Evolutionary conservation across 2,113 vertebrate genomes (phyloP).

Genomic region (Lampris incognitus): DNA sequence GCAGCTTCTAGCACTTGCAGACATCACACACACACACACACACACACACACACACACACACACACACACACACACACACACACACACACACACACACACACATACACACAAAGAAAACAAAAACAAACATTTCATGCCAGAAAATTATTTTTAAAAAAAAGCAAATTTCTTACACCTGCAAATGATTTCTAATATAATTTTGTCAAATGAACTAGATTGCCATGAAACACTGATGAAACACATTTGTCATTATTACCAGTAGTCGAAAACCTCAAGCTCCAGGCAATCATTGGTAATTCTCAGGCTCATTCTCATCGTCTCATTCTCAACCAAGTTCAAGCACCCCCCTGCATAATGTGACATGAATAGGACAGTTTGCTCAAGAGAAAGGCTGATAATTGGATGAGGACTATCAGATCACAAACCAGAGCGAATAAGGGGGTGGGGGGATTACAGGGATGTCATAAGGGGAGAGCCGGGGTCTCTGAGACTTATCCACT

Average conservation of each 20-base stretch:
- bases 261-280: background rate
- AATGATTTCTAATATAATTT: no score
- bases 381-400: background rate
- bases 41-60: no score
- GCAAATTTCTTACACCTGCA: no score
- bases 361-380: background rate
- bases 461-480: background rate
- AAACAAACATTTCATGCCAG: no score
- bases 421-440: background rate
- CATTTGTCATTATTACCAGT: conserved; percentile 12
- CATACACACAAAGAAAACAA: no score
- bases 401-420: background rate
- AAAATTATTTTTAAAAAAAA: no score
- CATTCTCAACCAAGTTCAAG: background rate
- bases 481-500: conserved; percentile 36
- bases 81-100: no score
- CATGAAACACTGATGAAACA: background rate
- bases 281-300: conserved; percentile 17
- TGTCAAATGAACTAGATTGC: no score
- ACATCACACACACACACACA: no score
- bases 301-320: no score
- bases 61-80: no score
- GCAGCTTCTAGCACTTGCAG: no score
- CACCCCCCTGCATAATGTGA: background rate
- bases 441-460: conserved; percentile 5